Evolutionary conservation across 1,140 invertebrate species (phyloP), one percentile per base, ranked within the genome.

Genomic region (Tribolium castaneum): DNA sequence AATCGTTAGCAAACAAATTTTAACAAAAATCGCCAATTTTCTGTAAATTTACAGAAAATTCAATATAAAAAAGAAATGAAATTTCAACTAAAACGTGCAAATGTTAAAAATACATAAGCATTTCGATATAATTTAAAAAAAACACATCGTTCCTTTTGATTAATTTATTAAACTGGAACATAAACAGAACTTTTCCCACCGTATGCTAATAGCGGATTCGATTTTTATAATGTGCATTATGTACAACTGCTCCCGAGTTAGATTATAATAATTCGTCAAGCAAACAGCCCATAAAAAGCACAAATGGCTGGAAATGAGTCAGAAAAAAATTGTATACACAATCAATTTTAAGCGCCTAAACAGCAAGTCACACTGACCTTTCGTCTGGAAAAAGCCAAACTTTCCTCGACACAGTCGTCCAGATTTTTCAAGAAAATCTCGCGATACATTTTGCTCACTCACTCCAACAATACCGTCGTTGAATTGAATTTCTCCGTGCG

Each of bases 371-470:
- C 49, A 77, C 75, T 25, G 70, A 81, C 80, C 80, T 80, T 76
- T 73, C 78, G 72, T 70, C 66, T 80, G 7, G 72, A 78, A 70
- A 71, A 59, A 3, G 72, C 54, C 51, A 78, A 78, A 72, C 35
- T 80, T 49, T 71, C 78, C 14, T 78, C 76, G 25, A 80, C 49
- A 54, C 59, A 70, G 6, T 66, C 66, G 10, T 81, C 78, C 9
- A 81, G 62, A 62, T 81, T 78, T 50, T 80, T 81, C 10, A 81
- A 34, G 51, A 81, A 80, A 56, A 81, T 78, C 30, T 80, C 75
- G 7, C 80, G 56, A 34, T 74, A 78, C 80, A 81, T 81, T 9
- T 6, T 30, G 16, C 25, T 5, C 25, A 30, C 25, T 70, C 59
- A n/a, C 22, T 66, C 70, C 6, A 25, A 12, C 6, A 14, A 52